Percentiles rank a stretch among this genome's conserved stretches.
These are phyloP conservation scores for Choristoneura rosaceana DNA, from an alignment of 2,888 invertebrate species.

Conservation along the genomic window DNA sequence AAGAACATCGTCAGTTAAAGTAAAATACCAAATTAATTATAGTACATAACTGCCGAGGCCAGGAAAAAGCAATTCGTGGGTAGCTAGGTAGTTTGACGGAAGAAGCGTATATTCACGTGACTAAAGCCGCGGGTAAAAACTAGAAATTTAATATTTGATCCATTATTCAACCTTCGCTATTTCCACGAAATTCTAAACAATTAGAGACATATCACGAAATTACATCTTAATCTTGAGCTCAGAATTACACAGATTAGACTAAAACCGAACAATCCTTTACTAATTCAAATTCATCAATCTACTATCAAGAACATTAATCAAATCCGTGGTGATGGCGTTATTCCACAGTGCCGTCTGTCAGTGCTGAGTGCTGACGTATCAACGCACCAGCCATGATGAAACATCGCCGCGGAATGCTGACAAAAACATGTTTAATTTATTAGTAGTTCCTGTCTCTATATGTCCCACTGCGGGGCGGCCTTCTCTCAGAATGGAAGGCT, in stretches of 20 bases:
- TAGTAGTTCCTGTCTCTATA: too few species aligned
- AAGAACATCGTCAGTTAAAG: too few species aligned
- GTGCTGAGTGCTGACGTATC: constrained; percentile 28
- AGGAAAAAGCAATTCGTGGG: too few species aligned
- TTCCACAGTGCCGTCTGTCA: constrained; percentile 36
- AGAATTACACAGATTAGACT: background rate
- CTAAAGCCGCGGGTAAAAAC: too few species aligned
- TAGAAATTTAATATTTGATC: too few species aligned
- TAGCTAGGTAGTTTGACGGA: too few species aligned
- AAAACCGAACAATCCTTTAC: background rate
- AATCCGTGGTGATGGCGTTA: constrained; percentile 40
- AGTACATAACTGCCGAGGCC: too few species aligned
- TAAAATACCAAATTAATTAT: too few species aligned
- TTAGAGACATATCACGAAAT: background rate
- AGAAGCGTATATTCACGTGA: too few species aligned
- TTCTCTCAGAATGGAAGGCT: too few species aligned
- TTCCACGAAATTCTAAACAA: background rate
- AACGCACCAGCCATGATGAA: constrained; percentile 23
- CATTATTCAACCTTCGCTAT: background rate
- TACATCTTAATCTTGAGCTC: background rate
- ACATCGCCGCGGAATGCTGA: constrained; percentile 23
- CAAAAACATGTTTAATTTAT: constrained; percentile 2
- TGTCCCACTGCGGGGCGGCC: too few species aligned
- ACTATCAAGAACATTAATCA: constrained; percentile 41
- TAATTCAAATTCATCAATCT: constrained; percentile 40